These are phyloP conservation scores for Drosophila algonquin DNA, from an alignment of 2,888 invertebrate species.

Conservation along the genomic window DNA sequence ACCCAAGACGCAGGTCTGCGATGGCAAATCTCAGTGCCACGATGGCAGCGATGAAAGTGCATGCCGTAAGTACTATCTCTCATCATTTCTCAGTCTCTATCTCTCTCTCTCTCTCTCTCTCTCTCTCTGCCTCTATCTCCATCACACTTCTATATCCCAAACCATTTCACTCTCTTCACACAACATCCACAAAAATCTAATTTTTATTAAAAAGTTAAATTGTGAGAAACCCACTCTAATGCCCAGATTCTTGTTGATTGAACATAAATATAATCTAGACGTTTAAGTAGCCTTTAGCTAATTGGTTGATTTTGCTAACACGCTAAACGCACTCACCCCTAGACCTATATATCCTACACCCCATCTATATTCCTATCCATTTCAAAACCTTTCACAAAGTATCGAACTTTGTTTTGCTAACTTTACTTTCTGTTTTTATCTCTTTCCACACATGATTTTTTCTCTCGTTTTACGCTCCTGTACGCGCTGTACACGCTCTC, in stretches of 20 bases:
- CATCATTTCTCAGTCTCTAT: background rate
- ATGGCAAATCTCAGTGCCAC: conserved; percentile 85
- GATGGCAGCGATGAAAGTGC: conserved; percentile 85
- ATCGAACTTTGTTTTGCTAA: conserved; percentile 49
- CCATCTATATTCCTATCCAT: background rate
- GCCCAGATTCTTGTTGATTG: background rate
- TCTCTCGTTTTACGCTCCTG: background rate
- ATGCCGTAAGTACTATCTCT: conserved; percentile 83
- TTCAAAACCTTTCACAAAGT: background rate
- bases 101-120: background rate
- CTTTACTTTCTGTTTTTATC: conserved; percentile 61
- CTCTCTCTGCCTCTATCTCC: background rate
- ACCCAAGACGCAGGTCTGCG: conserved; percentile 84
- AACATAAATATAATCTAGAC: background rate
- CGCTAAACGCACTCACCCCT: conserved; percentile 14
- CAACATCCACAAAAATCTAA: background rate
- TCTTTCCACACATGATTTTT: conserved; percentile 27
- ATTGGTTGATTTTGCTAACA: conserved; percentile 34
- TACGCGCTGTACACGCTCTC: conserved; percentile 1
- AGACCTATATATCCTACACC: background rate
- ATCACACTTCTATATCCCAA: background rate
- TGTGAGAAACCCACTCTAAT: background rate
- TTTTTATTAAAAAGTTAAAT: background rate
- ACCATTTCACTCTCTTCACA: background rate
- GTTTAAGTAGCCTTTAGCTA: conserved; percentile 15